Conservation (phyloP, 2,113 vertebrate species). For the Gracilinanus agilis region DNA sequence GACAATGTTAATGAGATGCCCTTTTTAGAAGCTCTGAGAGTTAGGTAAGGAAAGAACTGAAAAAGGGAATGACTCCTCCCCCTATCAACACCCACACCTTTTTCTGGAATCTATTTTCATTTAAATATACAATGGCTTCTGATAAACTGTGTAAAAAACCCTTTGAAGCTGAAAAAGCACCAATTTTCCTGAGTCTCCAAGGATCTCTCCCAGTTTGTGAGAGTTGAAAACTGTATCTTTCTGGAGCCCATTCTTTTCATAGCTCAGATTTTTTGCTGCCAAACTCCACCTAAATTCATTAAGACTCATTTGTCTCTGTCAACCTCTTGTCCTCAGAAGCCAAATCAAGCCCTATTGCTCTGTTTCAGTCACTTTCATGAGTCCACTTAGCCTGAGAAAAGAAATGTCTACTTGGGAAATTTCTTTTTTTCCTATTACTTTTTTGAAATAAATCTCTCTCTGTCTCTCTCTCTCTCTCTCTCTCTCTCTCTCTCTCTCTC, state of each 20-base stretch:
- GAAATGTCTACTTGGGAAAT: constrained; percentile 18
- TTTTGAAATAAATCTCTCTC: constrained; percentile 34
- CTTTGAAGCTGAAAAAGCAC: background rate
- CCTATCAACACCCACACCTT: background rate
- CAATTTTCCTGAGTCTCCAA: background rate
- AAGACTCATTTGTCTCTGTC: constrained; percentile 69
- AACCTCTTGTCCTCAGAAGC: constrained; percentile 37
- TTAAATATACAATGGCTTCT: constrained; percentile 17
- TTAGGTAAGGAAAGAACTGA: background rate
- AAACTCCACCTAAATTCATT: constrained; percentile 46
- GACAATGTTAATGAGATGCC: background rate
- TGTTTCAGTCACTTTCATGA: constrained; percentile 55
- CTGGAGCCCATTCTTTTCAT: constrained; percentile 4
- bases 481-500: too few relatives aligned
- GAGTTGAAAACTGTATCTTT: constrained; percentile 16
- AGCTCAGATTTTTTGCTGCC: constrained; percentile 20
- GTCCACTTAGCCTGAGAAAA: constrained; percentile 30
- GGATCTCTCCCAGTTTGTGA: constrained; percentile 9
- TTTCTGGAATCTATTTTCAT: constrained; percentile 62
- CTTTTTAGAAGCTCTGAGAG: constrained; percentile 4
- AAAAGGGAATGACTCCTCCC: background rate
- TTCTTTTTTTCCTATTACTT: background rate
- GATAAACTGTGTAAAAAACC: constrained; percentile 20
- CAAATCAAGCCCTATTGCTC: constrained; percentile 37
- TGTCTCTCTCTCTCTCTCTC: too few relatives aligned